phyloP scores from a whole-genome alignment of 2,113 vertebrate genomes.

The Bubo blakistoni region DNA sequence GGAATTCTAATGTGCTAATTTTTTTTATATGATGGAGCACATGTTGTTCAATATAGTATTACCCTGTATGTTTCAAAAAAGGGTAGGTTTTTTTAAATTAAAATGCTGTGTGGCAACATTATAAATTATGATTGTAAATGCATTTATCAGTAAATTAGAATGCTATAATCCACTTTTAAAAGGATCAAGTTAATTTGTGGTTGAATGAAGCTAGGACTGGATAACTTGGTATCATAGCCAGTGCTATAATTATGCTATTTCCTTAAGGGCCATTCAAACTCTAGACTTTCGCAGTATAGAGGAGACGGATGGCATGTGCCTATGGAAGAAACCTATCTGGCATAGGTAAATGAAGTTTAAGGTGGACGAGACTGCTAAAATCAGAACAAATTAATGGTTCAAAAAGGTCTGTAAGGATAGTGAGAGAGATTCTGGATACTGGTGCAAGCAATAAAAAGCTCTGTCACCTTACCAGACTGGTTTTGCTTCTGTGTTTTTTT shows the following conservation, averaged over 20 bases:
- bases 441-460: background rate
- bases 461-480: rapidly evolving
- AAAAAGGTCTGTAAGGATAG: background rate
- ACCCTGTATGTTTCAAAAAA: background rate
- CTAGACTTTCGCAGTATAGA: background rate
- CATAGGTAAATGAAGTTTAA: background rate
- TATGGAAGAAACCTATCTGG: background rate
- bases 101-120: background rate
- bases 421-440: background rate
- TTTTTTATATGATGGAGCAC: background rate
- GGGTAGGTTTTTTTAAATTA: background rate
- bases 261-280: background rate
- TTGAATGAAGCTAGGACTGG: background rate
- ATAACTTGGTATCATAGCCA: background rate
- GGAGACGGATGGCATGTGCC: background rate
- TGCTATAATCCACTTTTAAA: background rate
- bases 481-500: background rate
- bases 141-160: background rate
- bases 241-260: background rate
- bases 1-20: background rate
- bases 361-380: background rate
- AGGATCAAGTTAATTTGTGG: background rate
- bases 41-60: background rate
- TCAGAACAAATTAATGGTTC: background rate
- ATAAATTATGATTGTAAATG: background rate